These are phyloP conservation scores for Diprion similis DNA, from an alignment of 1,140 invertebrate genomes.

Conservation along the genomic window DNA sequence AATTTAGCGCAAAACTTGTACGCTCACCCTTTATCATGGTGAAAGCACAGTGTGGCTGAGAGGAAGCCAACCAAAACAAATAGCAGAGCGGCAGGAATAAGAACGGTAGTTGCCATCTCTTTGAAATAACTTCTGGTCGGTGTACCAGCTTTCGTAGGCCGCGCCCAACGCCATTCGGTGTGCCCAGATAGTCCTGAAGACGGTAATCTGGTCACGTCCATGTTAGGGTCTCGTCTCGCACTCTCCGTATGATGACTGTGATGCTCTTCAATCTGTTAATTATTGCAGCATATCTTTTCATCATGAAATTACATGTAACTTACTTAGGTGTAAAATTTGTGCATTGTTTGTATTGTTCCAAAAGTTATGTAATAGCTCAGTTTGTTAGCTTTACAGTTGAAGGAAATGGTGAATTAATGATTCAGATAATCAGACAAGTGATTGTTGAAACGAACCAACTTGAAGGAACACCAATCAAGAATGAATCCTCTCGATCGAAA, in stretches of 20 bases:
- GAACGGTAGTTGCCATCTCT: slow-evolving; percentile 75
- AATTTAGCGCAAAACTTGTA: slow-evolving; percentile 2
- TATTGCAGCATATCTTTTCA: background rate
- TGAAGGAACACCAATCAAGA: slow-evolving; percentile 90
- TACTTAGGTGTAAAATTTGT: background rate
- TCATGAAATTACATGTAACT: background rate
- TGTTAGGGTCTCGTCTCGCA: slow-evolving; percentile 47
- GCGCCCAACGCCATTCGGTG: slow-evolving; percentile 62
- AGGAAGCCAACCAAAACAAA: slow-evolving; percentile 71
- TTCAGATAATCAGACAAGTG: too few relatives aligned
- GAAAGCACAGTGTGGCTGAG: slow-evolving; percentile 77
- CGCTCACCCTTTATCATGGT: slow-evolving; percentile 82
- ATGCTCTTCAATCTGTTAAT: slow-evolving; percentile 44
- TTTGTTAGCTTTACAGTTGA: too few relatives aligned
- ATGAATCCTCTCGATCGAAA: slow-evolving; percentile 81
- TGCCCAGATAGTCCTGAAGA: slow-evolving; percentile 48
- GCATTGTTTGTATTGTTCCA: background rate
- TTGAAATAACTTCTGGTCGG: slow-evolving; percentile 74
- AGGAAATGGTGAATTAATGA: too few relatives aligned
- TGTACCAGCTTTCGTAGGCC: slow-evolving; percentile 65
- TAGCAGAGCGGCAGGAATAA: slow-evolving; percentile 73
- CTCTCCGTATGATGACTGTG: slow-evolving; percentile 44
- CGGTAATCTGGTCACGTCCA: slow-evolving; percentile 52
- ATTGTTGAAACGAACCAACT: slow-evolving; percentile 65
- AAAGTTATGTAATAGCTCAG: slow-evolving; percentile 1